Evolutionary conservation across 2,113 vertebrate genomes (phyloP).

Genomic region (Scytalopus superciliaris): DNA sequence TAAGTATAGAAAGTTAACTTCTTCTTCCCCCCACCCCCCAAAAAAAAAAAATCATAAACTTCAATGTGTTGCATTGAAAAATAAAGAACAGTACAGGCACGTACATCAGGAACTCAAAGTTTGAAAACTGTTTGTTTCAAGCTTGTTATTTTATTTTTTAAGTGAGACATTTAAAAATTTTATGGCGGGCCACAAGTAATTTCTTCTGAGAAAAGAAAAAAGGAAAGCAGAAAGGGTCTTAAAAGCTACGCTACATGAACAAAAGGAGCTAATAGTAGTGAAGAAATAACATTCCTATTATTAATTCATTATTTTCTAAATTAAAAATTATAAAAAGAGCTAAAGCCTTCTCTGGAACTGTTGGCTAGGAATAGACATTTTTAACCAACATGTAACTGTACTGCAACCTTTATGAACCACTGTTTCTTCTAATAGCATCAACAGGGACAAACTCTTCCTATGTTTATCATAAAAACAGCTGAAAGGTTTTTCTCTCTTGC

Average conservation of each 20-base stretch:
- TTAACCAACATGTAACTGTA: background rate
- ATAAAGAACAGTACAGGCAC: background rate
- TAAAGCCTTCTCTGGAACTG: background rate
- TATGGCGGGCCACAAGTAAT: background rate
- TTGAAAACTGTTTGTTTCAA: background rate
- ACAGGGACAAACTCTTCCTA: background rate
- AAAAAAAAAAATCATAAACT: background rate
- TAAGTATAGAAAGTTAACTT: background rate
- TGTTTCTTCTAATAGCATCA: background rate
- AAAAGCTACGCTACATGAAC: background rate
- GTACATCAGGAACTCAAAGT: background rate
- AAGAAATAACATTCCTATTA: background rate
- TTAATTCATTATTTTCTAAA: background rate
- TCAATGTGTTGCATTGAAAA: background rate
- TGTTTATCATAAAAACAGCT: background rate
- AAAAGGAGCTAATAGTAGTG: background rate
- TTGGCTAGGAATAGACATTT: background rate
- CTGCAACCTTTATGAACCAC: background rate
- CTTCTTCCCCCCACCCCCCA: background rate
- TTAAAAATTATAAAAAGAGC: background rate
- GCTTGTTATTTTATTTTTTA: background rate
- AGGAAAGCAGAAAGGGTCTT: background rate
- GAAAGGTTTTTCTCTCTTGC: background rate
- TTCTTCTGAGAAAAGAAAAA: background rate
- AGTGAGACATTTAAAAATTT: background rate